Evolutionary conservation across 2,113 vertebrate genomes (phyloP).

Genomic region (Pseudonaja textilis): DNA sequence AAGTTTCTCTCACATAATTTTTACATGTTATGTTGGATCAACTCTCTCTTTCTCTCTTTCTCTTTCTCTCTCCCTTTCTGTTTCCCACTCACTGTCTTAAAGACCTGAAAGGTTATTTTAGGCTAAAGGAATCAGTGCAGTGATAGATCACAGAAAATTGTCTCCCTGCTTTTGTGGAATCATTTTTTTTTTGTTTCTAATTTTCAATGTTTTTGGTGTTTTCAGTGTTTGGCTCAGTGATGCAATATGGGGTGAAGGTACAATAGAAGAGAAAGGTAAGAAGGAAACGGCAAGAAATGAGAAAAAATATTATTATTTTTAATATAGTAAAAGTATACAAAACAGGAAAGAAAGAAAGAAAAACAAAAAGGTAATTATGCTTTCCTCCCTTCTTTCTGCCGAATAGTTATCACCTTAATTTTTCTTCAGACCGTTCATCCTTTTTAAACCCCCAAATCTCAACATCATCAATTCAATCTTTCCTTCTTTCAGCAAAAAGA

Average conservation of each 20-base stretch:
- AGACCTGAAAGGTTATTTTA: neutral
- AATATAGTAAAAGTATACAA: neutral
- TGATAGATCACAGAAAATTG: neutral
- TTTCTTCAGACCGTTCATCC: neutral
- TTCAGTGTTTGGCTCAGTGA: neutral
- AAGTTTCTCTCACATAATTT: neutral
- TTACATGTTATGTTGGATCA: neutral
- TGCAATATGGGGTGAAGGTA: neutral
- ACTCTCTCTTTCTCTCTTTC: neutral
- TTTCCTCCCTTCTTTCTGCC: neutral
- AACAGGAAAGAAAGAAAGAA: neutral
- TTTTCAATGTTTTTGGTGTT: neutral
- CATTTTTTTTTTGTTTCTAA: neutral
- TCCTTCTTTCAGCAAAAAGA: neutral
- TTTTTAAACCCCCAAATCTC: neutral
- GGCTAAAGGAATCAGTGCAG: neutral
- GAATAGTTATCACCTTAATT: neutral
- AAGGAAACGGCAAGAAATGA: neutral
- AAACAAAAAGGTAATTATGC: neutral
- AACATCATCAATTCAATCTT: neutral
- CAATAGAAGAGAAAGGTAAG: neutral
- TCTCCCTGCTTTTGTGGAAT: neutral
- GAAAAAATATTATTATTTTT: neutral
- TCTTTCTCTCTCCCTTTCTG: neutral
- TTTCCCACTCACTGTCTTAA: neutral